Base-by-base conservation (phyloP, 2,888 invertebrate genomes). In the Dromius quadrimaculatus region DNA sequence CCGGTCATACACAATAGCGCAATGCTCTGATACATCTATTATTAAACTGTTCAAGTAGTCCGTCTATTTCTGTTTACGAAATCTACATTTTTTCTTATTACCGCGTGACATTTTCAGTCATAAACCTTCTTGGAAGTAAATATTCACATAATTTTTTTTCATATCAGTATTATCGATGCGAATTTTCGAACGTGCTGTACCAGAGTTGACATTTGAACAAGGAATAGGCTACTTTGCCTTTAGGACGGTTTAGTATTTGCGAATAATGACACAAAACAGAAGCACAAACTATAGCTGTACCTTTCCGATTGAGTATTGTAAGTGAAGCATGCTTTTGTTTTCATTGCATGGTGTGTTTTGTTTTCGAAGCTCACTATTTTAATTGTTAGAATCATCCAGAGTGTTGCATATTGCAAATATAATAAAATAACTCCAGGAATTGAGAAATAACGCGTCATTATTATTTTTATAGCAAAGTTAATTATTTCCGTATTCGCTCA, bases 271-370 rank as follows among this genome's bases (percentile, higher is more conserved):
- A 66, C 54, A 66, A 66, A 54, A 38, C 34, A 54, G 11, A n/a
- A 47, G 64, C 28, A 66, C 23, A 22, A 66, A 57, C 54, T 66
- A 34, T 54, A 66, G 54, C 17, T 38, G 38, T 13, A 57, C 54
- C n/a, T 66, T 66, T 57, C 66, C 66, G 5, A 66, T 66, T 9
- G 57, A 66, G 36, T 66, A 57, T 38, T 66, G 66, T 66, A 66
- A 66, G 66, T 66, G 11, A 23, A 54, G 50, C 50, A 54, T 54
- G 50, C 23, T 23, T 54, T 54, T 54, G 50, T 54, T 54, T 54
- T 54, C 50, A 23, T 66, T 66, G 63, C 63, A 63, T 63, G 63
- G 17, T 28, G 45, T 28, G 43, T 43, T 15, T 59, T 34, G 23
- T 36, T 20, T 57, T 23, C 23, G 13, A 11, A 2, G 28, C 32